Conservation (phyloP, 2,113 vertebrate genomes). For the Ptychochromis oligacanthus region DNA sequence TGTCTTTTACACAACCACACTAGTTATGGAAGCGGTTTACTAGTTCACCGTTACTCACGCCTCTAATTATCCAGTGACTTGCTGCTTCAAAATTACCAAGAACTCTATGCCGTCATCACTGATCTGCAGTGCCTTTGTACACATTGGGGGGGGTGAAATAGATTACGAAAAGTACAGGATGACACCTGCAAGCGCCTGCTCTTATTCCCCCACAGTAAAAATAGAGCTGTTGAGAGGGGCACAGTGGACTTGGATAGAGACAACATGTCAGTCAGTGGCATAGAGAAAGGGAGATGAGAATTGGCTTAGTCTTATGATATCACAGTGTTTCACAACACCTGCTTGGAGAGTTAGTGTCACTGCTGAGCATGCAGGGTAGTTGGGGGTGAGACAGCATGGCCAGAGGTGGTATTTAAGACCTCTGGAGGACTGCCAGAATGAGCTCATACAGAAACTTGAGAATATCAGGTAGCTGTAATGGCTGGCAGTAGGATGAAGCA, state of each 20-base stretch:
- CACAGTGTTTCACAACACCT: conserved; percentile 66
- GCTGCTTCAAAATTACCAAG: conserved; percentile 6
- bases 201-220: conserved; percentile 42
- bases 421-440: conserved; percentile 65
- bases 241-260: conserved; percentile 36
- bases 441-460: conserved; percentile 69
- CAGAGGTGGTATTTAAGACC: conserved; percentile 65
- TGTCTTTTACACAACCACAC: conserved; percentile 6
- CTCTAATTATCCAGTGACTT: conserved; percentile 29
- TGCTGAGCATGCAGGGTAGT: conserved; percentile 52
- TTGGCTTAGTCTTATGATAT: conserved; percentile 58
- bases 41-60: conserved; percentile 6
- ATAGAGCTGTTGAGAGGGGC: conserved; percentile 48
- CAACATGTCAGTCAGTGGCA: conserved; percentile 37
- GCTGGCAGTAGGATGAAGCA: conserved; percentile 48
- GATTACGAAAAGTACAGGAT: conserved; percentile 28
- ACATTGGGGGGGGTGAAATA: conserved; percentile 20
- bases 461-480: conserved; percentile 51
- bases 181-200: conserved; percentile 49
- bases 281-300: conserved; percentile 29
- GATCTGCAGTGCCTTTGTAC: conserved; percentile 7
- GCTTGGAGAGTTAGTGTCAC: conserved; percentile 56
- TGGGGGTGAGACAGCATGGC: conserved; percentile 20
- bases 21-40: conserved; percentile 1
- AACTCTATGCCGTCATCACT: neutral